Percentiles rank a stretch among this genome's conserved stretches.
Evolutionary conservation across 2,113 vertebrate species (phyloP).

Genomic region (Ictalurus furcatus): DNA sequence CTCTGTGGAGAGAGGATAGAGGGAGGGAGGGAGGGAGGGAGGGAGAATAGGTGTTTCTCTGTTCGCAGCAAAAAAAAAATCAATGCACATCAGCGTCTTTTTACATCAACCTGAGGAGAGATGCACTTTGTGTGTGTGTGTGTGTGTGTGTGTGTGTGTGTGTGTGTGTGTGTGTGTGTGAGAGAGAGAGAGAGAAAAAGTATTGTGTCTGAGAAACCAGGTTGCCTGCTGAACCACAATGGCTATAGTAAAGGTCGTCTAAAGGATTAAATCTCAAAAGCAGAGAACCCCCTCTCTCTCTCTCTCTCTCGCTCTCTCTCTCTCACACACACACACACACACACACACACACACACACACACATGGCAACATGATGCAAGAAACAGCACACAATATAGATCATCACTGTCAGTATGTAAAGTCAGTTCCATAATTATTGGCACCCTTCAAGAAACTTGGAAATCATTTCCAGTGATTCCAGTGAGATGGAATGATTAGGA

Average conservation of each 20-base stretch:
- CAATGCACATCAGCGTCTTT: constrained; percentile 8
- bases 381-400: neutral
- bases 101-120: neutral
- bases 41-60: constrained; percentile 5
- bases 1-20: constrained; percentile 19
- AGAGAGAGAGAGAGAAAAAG: neutral
- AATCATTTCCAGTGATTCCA: neutral
- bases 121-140: constrained; percentile 9
- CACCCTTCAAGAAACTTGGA: neutral
- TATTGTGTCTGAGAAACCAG: neutral
- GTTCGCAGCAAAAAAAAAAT: constrained; percentile 3
- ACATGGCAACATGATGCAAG: neutral
- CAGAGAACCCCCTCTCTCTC: neutral
- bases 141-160: constrained; percentile 10
- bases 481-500: neutral
- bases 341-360: neutral
- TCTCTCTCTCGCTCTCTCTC: no score
- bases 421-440: neutral
- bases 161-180: constrained; percentile 26
- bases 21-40: neutral
- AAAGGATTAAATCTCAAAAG: constrained; percentile 16
- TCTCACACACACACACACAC: neutral
- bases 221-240: constrained; percentile 1
- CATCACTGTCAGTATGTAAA: neutral
- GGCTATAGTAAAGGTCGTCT: constrained; percentile 23